Evolutionary conservation across 2,888 invertebrate species (phyloP).

Genomic region (Dolichopus griseipennis): DNA sequence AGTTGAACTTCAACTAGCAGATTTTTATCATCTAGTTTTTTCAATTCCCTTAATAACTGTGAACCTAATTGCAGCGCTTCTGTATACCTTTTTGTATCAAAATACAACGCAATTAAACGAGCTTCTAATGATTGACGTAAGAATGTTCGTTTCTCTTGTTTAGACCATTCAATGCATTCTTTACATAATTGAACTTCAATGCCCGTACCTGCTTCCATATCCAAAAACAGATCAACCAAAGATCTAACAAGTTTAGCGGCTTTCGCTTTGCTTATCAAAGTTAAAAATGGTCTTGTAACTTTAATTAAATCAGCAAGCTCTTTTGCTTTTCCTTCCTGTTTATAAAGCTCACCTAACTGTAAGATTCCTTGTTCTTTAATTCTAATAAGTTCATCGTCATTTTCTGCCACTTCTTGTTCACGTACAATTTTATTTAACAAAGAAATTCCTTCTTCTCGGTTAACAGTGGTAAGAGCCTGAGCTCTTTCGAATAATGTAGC

Average conservation of each 20-base stretch:
- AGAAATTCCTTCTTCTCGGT: slow-evolving; percentile 66
- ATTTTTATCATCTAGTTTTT: slow-evolving; percentile 98
- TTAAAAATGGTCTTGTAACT: slow-evolving; percentile 89
- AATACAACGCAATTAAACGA: slow-evolving; percentile 87
- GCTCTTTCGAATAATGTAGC: slow-evolving; percentile 83
- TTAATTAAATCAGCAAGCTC: slow-evolving; percentile 87
- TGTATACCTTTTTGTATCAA: slow-evolving; percentile 80
- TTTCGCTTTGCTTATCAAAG: slow-evolving; percentile 95
- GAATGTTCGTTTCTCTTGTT: slow-evolving; percentile 94
- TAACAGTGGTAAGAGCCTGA: slow-evolving; percentile 64
- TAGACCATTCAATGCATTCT: slow-evolving; percentile 99
- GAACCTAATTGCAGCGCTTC: slow-evolving; percentile 80
- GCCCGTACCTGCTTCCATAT: slow-evolving; percentile 92
- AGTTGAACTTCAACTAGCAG: slow-evolving; percentile 95
- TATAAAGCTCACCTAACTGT: slow-evolving; percentile 83
- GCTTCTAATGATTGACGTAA: slow-evolving; percentile 93
- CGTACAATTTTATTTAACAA: slow-evolving; percentile 68
- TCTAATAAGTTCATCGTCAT: slow-evolving; percentile 84
- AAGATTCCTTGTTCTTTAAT: slow-evolving; percentile 90
- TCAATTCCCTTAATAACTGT: slow-evolving; percentile 84
- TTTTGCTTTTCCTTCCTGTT: slow-evolving; percentile 88
- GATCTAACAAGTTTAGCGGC: slow-evolving; percentile 96
- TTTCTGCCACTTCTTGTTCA: slow-evolving; percentile 65
- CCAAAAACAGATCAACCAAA: slow-evolving; percentile 93
- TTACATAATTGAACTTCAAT: slow-evolving; percentile 87